Base-by-base conservation (phyloP, 2,888 invertebrate genomes). In the Caenorhabditis japonica region DNA sequence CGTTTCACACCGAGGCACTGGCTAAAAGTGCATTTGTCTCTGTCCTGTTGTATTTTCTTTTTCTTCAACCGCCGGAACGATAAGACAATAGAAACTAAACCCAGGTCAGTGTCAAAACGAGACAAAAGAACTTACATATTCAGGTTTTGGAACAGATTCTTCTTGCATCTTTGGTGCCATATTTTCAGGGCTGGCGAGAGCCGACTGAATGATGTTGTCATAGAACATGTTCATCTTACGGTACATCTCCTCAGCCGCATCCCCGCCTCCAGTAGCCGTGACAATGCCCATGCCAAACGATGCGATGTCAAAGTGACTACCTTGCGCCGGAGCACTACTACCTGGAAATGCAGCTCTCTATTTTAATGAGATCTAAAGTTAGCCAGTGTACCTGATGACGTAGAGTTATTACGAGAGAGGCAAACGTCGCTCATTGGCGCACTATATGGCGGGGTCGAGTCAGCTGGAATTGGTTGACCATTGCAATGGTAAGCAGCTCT, bases 171-270 rank as follows among this genome's bases (percentile, higher is more conserved):
- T 55, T 10, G 61, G 69, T 55, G 59, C 62, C 21, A 39, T 46
- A 25, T 49, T 75, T 44, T 75, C 75, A 8, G 75, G 75, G 27
- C 69, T 69, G 53, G 69, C 75, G n/a, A 75, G 64, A 38, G 75
- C 75, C 7, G 59, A 60, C 41, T 62, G 59, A 43, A 75, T 75
- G 69, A 62, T 44, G 1, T 25, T 39, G 19, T 75, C 75, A 25
- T 53, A 75, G 69, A 75, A 75, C 13, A 15, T 27, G 58, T 64
- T 75, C 75, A 75, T 75, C 41, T 46, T 44, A 17, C 69, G 62
- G 23, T 55, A 69, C 69, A 75, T 69, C 34, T 75, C 75, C 13
- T 69, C 75, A 10, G 68, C 62, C 4, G 62, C 68, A 17, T 75
- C 69, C 15, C 64, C 69, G 19, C 74, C 75, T 13, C 73, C 73